Conservation (phyloP, 2,113 vertebrate genomes). For the Dipodomys stephensi region DNA sequence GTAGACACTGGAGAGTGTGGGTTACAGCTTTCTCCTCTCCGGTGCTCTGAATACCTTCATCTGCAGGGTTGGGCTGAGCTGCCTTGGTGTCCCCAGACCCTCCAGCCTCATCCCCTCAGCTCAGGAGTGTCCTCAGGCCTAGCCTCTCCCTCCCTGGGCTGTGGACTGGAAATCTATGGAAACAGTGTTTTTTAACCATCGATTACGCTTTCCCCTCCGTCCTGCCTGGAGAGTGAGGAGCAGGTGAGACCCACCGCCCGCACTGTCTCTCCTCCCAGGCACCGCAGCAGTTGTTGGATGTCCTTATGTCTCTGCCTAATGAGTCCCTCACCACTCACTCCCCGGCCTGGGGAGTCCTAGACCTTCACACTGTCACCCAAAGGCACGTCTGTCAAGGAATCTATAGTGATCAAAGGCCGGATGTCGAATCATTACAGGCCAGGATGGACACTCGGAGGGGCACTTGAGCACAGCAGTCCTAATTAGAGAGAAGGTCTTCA, state of each 20-base stretch:
- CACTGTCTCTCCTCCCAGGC: fast-evolving
- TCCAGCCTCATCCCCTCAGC: neutral
- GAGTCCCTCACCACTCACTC: neutral
- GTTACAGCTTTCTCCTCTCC: neutral
- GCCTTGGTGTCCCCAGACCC: neutral
- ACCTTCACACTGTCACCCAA: neutral
- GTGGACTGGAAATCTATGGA: neutral
- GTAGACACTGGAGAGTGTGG: fast-evolving
- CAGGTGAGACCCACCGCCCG: fast-evolving
- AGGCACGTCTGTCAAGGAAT: neutral
- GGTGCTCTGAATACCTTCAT: neutral
- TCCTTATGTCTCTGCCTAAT: neutral
- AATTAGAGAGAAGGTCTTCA: neutral
- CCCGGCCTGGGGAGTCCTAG: fast-evolving
- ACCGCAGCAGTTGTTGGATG: neutral
- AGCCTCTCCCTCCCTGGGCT: neutral
- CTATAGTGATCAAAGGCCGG: neutral
- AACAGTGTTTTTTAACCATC: neutral
- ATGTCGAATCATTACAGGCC: neutral
- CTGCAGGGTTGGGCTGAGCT: neutral
- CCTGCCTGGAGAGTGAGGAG: neutral
- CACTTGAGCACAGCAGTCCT: neutral
- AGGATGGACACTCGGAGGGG: neutral
- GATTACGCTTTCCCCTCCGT: fast-evolving
- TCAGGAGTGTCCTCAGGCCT: neutral